Evolutionary conservation across 2,797 vertebrate genomes (phyloP), one percentile per base, ranked within the genome.

Genomic region (Leuciscus waleckii): DNA sequence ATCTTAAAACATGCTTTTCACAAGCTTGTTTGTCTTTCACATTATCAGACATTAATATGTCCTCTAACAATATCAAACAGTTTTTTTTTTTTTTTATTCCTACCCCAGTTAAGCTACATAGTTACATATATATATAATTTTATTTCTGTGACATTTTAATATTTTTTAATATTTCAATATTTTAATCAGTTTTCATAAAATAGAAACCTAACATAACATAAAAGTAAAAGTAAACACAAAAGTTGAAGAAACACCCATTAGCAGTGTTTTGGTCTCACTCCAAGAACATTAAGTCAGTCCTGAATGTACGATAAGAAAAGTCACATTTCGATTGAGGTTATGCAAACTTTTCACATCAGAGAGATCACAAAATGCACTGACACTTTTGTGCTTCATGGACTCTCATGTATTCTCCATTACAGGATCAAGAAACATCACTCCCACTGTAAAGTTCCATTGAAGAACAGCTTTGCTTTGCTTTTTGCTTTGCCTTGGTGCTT

Each of bases 221-320:
- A n/a, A 39, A 58, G 37, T 58, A 23, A 29, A 29, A 29, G 29
- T 29, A 29, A 29, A 29, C 29, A 7, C 4, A 5, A 79, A 49
- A 14, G 19, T 49, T 67, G 5, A 79, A 46, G 39, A 67, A 79
- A 79, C 41, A 14, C 77, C n/a, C 16, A 13, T 37, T 5, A 68
- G 26, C 23, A 23, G 17, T 69, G 37, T 8, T 58, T 39, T 84
- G 65, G 26, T 43, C 7, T 79, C 6, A 16, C 37, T 37, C 65
- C 65, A 79, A 79, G 14, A 70, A 70, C 49, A 58, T 69, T 37
- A 41, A 43, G 10, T 21, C 23, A 39, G 61, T 54, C 67, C 67
- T 56, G 35, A 81, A 69, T 56, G 19, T 81, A 7, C 23, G n/a
- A 83, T 83, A 41, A 83, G 82, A 67, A 76, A 83, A 54, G 35